phyloP scores from a whole-genome alignment of 1,140 invertebrate genomes.

The Diorhabda carinulata region DNA sequence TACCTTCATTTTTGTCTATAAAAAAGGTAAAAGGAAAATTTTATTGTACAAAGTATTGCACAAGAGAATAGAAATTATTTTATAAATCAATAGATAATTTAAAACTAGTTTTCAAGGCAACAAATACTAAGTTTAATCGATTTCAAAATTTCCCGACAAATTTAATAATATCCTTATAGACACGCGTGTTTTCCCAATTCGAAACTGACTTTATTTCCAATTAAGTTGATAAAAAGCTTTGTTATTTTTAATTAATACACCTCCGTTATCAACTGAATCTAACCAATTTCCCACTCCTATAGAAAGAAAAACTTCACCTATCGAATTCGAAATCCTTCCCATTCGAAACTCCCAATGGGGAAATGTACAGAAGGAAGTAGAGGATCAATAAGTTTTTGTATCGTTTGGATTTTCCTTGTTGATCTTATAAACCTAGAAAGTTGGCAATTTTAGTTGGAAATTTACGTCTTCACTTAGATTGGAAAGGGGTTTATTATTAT shows the following conservation, averaged over 20 bases:
- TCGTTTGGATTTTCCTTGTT: not conserved
- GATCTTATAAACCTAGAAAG: not conserved
- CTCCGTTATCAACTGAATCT: not conserved
- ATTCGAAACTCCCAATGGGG: not conserved
- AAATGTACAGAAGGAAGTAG: not conserved
- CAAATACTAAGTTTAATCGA: too few species aligned
- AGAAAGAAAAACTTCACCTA: not conserved
- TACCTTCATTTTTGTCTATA: too few species aligned
- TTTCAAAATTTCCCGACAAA: too few species aligned
- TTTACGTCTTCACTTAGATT: too few species aligned
- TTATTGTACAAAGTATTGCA: too few species aligned
- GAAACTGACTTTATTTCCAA: not conserved
- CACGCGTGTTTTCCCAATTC: not conserved
- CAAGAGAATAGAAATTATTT: too few species aligned
- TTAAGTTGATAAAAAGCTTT: not conserved
- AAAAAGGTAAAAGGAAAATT: too few species aligned
- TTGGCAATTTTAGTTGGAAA: too few species aligned
- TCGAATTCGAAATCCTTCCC: not conserved
- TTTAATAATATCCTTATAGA: not conserved
- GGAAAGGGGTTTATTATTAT: too few species aligned
- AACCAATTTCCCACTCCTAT: not conserved
- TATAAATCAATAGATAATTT: too few species aligned
- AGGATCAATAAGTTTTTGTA: not conserved
- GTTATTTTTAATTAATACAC: constrained; percentile 3
- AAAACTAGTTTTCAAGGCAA: too few species aligned